These are phyloP conservation scores for Geococcyx californianus DNA, from an alignment of 2,113 vertebrate species.

Conservation along the genomic window DNA sequence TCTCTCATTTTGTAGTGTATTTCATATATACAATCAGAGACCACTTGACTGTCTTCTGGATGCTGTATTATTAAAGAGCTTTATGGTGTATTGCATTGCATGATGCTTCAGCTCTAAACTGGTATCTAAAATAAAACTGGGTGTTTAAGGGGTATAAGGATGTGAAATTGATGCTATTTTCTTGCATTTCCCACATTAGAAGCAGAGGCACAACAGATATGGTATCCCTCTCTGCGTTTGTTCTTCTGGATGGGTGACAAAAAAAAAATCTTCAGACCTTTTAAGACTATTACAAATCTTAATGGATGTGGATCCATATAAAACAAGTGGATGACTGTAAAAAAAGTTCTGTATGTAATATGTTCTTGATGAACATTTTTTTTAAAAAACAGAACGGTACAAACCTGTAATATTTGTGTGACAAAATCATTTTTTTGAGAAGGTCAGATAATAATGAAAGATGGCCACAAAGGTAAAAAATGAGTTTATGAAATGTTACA, in stretches of 20 bases:
- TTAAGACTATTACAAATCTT: neutral
- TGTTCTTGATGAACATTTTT: neutral
- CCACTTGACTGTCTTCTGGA: neutral
- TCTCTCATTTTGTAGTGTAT: neutral
- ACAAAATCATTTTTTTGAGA: neutral
- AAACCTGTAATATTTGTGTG: neutral
- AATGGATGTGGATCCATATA: no score
- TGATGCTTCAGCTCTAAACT: neutral
- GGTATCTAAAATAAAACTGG: neutral
- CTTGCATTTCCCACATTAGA: neutral
- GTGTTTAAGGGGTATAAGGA: neutral
- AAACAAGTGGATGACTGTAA: neutral
- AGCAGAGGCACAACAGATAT: neutral
- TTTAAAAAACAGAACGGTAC: neutral
- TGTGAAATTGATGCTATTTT: neutral
- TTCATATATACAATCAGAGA: neutral
- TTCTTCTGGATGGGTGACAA: neutral
- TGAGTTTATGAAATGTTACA: neutral
- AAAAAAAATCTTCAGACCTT: neutral
- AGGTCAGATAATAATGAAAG: neutral
- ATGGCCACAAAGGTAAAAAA: neutral
- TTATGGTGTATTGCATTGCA: neutral
- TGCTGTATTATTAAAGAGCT: neutral
- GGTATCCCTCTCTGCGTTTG: neutral
- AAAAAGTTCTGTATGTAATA: neutral